Percentiles rank a stretch among this genome's conserved stretches.
phyloP scores from a whole-genome alignment of 2,888 invertebrate genomes.

The Oligia fasciuncula region DNA sequence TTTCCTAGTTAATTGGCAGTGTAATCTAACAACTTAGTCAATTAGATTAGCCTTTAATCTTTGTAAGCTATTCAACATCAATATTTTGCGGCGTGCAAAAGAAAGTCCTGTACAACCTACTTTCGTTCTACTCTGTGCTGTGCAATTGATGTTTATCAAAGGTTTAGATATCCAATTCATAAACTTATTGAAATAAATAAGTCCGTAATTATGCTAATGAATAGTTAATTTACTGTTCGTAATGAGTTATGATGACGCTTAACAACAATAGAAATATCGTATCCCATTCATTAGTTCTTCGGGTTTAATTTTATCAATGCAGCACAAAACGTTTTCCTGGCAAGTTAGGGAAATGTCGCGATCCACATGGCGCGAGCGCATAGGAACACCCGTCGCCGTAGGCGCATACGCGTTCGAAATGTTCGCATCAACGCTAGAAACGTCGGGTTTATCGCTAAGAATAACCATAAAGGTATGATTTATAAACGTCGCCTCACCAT shows the following conservation, averaged over 20 bases:
- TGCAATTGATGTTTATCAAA: slow-evolving; percentile 17
- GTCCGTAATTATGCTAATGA: slow-evolving; percentile 8
- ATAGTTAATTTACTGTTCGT: slow-evolving; percentile 22
- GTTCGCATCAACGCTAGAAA: slow-evolving; percentile 67
- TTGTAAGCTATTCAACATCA: slow-evolving; percentile 14
- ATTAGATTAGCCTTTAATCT: slow-evolving; percentile 33
- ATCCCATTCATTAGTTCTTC: slow-evolving; percentile 5
- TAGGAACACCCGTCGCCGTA: slow-evolving; percentile 41
- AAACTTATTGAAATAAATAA: slow-evolving; percentile 9
- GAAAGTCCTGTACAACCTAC: slow-evolving; percentile 40
- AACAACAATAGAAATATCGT: slow-evolving; percentile 11
- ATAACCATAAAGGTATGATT: slow-evolving; percentile 87
- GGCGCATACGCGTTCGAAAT: slow-evolving; percentile 54
- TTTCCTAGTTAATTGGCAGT: slow-evolving; percentile 35
- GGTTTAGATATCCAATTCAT: slow-evolving; percentile 4
- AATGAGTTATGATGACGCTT: slow-evolving; percentile 5
- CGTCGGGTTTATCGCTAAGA: slow-evolving; percentile 81
- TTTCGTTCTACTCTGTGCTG: slow-evolving; percentile 26
- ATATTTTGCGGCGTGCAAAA: slow-evolving; percentile 40
- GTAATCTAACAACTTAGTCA: slow-evolving; percentile 30
- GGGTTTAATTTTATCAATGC: slow-evolving; percentile 20
- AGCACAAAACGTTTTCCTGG: slow-evolving; percentile 24
- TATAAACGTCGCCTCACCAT: slow-evolving; percentile 83
- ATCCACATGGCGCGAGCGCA: slow-evolving; percentile 36
- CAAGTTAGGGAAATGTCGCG: slow-evolving; percentile 11